Conservation (phyloP, 1,140 invertebrate species). For the Probaryconus sp. region DNA sequence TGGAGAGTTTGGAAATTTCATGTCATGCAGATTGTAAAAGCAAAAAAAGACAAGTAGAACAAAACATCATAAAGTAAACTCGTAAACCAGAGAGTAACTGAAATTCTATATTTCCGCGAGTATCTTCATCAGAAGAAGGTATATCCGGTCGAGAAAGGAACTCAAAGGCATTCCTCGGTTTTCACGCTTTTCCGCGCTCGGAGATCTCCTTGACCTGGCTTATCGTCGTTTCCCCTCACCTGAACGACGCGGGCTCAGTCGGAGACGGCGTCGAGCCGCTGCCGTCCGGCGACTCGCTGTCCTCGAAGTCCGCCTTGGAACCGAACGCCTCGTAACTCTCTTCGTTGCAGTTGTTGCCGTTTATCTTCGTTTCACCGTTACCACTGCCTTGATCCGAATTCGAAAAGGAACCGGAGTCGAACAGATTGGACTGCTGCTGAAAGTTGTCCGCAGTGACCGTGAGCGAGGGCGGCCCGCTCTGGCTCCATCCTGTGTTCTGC, state of each 20-base stretch:
- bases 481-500: constrained; percentile 62
- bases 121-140: too few relatives aligned
- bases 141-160: too few relatives aligned
- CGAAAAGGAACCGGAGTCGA: constrained; percentile 59
- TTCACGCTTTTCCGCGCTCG: too few relatives aligned
- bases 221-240: constrained; percentile 51
- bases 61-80: too few relatives aligned
- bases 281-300: constrained; percentile 66
- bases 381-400: constrained; percentile 44
- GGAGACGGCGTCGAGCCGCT: constrained; percentile 74
- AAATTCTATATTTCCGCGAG: too few relatives aligned
- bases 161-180: too few relatives aligned
- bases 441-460: constrained; percentile 65
- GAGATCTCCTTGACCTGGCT: too few relatives aligned
- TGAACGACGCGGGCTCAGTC: constrained; percentile 65
- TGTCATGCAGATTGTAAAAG: too few relatives aligned
- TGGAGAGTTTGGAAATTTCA: too few relatives aligned
- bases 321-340: constrained; percentile 75
- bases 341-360: constrained; percentile 63
- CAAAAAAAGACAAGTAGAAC: too few relatives aligned
- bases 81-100: too few relatives aligned
- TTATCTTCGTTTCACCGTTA: constrained; percentile 31
- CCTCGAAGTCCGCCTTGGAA: constrained; percentile 68
- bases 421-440: constrained; percentile 31
- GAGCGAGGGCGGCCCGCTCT: constrained; percentile 66